Conservation (phyloP, 2,797 vertebrate genomes). For the Argentina silus region DNA sequence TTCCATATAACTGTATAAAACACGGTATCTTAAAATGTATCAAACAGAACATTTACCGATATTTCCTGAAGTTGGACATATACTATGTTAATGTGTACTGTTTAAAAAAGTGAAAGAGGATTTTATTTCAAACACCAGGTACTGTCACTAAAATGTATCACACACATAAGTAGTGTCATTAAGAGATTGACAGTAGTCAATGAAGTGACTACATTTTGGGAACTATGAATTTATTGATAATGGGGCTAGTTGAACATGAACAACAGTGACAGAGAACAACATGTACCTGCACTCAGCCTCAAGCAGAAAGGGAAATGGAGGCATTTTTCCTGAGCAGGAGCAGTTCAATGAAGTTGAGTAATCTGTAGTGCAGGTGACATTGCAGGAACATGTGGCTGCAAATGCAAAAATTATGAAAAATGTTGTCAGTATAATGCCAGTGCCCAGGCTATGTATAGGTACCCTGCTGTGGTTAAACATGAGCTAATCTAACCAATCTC, state of each 20-base stretch:
- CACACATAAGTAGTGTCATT: too few species aligned
- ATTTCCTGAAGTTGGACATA: too few species aligned
- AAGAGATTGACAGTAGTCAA: neutral
- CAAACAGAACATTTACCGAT: too few species aligned
- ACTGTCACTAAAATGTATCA: too few species aligned
- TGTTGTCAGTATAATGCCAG: neutral
- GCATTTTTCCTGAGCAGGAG: slow-evolving; percentile 51
- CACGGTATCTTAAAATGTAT: too few species aligned
- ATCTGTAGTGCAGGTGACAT: slow-evolving; percentile 73
- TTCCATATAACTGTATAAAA: too few species aligned
- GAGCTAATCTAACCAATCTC: neutral
- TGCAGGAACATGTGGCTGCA: slow-evolving; percentile 58
- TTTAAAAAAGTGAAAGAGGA: too few species aligned
- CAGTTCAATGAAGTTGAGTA: slow-evolving; percentile 63
- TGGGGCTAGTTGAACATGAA: neutral
- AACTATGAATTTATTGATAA: neutral
- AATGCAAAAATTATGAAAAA: slow-evolving; percentile 14
- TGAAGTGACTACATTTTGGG: neutral
- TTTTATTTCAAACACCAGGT: too few species aligned
- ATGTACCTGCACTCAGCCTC: slow-evolving; percentile 67
- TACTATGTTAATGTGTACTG: too few species aligned
- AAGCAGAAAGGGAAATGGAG: slow-evolving; percentile 38
- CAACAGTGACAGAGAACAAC: neutral
- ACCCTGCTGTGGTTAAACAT: neutral
- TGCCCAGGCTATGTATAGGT: neutral